Evolutionary conservation across 1,140 invertebrate species (phyloP), one percentile per base, ranked within the genome.

Genomic region (Cotesia chilonis): DNA sequence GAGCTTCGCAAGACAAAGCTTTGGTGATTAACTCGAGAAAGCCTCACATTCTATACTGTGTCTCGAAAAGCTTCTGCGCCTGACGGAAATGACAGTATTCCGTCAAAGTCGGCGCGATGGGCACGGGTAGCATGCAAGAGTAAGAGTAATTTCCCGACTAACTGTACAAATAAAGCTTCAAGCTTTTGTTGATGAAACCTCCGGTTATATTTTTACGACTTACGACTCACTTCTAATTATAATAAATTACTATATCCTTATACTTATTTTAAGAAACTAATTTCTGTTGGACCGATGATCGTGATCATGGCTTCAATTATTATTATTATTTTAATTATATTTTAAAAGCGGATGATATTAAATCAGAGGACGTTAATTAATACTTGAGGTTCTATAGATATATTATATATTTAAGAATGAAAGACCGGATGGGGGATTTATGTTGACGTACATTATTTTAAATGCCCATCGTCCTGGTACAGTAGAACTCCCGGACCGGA

Each of bases 81-180:
- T 66, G 72, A 76, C 74, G 74, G 74, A 79, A 77, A 67, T 79
- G 74, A 70, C 74, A 76, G 76, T 75, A 72, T 69, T 79, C 73
- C 76, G 73, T 79, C 77, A 74, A 36, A 63, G 65, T 63, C 65
- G 66, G 69, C 61, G 71, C 70, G 20, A 54, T 59, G 38, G 37
- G 76, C 38, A 59, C 52, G 74, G 76, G 10, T 17, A 77, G 52
- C 69, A 79, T 78, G 52, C n/a, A 10, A 35, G 2, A 4, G 1
- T 2, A 77, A 54, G 73, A 74, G 71, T 10, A 4, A 37, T 47
- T 10, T 14, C 14, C 66, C 9, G 20, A 51, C 61, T 14, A 28
- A n/a, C 14, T 17, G 9, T 4, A 35, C 59, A 17, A n/a, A 4
- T 9, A 59, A n/a, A 17, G 12, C 61, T 17, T 64, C 9, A 1